Percentiles rank a stretch among this genome's conserved stretches.
phyloP scores from a whole-genome alignment of 2,113 vertebrate species.

The Pogona vitticeps region DNA sequence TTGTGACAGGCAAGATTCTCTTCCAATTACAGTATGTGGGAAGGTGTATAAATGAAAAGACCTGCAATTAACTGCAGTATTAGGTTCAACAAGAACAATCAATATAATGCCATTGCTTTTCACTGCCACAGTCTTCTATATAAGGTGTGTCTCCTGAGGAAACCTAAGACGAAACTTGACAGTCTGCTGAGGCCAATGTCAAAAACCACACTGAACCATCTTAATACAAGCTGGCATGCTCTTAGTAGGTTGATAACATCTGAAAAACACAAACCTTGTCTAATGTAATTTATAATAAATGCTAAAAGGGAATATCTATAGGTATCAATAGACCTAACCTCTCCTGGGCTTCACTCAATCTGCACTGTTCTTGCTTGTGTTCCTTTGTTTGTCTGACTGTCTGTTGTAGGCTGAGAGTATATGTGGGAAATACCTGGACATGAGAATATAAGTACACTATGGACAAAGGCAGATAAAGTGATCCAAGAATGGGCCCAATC shows the following conservation, averaged over 20 bases:
- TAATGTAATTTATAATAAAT: not conserved
- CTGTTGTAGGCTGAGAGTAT: not conserved
- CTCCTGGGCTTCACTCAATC: not conserved
- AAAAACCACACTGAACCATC: not conserved
- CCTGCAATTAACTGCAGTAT: slow-evolving; percentile 45
- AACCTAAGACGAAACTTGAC: slow-evolving; percentile 18
- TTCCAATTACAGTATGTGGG: slow-evolving; percentile 48
- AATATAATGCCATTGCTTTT: slow-evolving; percentile 34
- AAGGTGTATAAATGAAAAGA: slow-evolving; percentile 43
- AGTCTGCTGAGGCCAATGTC: slow-evolving; percentile 11
- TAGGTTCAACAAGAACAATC: slow-evolving; percentile 48
- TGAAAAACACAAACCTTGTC: fast-evolving
- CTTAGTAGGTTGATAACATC: not conserved
- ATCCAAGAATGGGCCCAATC: not conserved
- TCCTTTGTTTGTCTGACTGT: too few species aligned
- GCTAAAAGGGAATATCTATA: not conserved
- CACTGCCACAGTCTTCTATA: slow-evolving; percentile 20
- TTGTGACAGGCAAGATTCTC: slow-evolving; percentile 1
- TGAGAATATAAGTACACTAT: not conserved
- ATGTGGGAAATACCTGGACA: not conserved
- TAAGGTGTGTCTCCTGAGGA: slow-evolving; percentile 36
- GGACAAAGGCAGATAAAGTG: not conserved
- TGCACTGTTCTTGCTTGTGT: not conserved
- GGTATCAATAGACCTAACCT: not conserved
- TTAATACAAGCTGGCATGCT: not conserved